Evolutionary conservation across 2,113 vertebrate species (phyloP).

Genomic region (mouse (Mus musculus)): DNA sequence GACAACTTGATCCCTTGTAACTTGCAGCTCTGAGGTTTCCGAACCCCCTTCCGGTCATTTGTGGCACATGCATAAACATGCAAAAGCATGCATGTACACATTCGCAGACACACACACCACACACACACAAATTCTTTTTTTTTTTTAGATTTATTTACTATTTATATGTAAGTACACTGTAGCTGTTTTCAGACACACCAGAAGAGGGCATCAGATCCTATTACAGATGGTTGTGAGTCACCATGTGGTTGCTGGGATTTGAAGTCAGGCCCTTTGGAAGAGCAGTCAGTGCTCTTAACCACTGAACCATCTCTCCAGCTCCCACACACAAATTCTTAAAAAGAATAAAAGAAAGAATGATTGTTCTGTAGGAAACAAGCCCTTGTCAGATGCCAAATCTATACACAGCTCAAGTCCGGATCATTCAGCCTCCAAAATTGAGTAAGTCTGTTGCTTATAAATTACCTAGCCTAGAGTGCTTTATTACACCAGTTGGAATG

Average conservation of each 20-base stretch:
- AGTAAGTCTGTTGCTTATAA: background rate
- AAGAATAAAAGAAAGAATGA: background rate
- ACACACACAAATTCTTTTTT: background rate
- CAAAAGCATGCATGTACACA: too few species aligned
- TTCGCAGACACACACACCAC: background rate
- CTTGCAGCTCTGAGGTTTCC: background rate
- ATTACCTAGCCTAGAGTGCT: background rate
- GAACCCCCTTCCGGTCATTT: background rate
- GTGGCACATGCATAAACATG: background rate
- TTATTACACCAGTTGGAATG: background rate
- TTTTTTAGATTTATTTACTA: too few species aligned
- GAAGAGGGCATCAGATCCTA: too few species aligned
- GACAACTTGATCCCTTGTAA: background rate
- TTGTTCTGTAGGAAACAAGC: background rate
- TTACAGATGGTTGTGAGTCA: too few species aligned
- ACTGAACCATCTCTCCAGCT: too few species aligned
- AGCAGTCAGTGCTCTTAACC: too few species aligned
- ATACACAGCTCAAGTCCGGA: background rate
- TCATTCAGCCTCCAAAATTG: background rate
- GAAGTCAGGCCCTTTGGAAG: too few species aligned
- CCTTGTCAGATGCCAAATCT: background rate
- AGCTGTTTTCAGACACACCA: too few species aligned
- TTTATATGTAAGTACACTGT: too few species aligned
- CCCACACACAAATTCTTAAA: background rate
- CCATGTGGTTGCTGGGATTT: too few species aligned